phyloP scores from a whole-genome alignment of 2,113 vertebrate genomes.

The Marmota monax region DNA sequence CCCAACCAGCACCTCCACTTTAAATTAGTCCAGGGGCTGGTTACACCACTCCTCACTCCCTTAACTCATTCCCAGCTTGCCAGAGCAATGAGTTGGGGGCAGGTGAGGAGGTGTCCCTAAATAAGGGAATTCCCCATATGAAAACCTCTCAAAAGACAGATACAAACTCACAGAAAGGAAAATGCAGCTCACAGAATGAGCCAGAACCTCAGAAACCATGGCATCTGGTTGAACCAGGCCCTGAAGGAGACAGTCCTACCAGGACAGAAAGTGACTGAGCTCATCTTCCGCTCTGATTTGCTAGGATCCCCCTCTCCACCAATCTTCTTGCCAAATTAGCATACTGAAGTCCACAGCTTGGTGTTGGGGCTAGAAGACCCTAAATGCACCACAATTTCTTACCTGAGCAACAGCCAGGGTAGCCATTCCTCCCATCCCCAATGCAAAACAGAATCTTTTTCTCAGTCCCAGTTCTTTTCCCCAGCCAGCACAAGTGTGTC shows the following conservation, averaged over 20 bases:
- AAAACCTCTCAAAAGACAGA: neutral
- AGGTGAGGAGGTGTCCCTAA: neutral
- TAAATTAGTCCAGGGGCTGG: neutral
- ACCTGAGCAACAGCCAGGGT: constrained; percentile 30
- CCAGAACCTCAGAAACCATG: neutral
- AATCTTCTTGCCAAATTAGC: neutral
- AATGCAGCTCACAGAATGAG: neutral
- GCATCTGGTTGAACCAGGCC: neutral
- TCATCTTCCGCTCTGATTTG: neutral
- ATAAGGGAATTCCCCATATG: neutral
- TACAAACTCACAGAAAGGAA: neutral
- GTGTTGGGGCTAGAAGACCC: neutral
- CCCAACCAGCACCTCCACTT: neutral
- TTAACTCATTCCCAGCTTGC: neutral
- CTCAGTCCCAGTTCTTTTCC: neutral
- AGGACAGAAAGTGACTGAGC: neutral
- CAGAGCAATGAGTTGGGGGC: neutral
- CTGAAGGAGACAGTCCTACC: neutral
- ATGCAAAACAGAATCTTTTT: constrained; percentile 10
- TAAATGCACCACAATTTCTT: constrained; percentile 18
- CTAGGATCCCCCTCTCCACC: neutral
- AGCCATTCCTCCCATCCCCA: neutral
- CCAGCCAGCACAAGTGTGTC: neutral
- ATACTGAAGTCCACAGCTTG: neutral
- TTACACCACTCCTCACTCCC: neutral